Evolutionary conservation across 1,140 invertebrate species (phyloP), one percentile per base, ranked within the genome.

Genomic region (Drosophila kepulauana): DNA sequence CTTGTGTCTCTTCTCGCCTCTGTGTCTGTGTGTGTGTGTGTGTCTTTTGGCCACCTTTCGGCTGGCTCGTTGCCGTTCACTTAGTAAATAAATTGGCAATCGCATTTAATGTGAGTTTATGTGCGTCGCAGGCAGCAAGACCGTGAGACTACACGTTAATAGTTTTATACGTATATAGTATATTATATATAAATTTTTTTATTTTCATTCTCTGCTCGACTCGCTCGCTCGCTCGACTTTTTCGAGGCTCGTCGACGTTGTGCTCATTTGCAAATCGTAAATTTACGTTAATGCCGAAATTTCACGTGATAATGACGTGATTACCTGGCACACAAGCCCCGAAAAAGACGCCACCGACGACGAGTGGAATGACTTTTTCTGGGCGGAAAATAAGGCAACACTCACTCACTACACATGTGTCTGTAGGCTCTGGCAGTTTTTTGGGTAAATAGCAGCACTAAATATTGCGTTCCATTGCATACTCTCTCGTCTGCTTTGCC

Each of bases 231-330:
- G 56, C 51, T 41, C 35, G 20, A 25, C 49, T 61, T 69, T 46
- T 68, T 69, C 54, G 75, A 15, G 62, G 76, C 35, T 38, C 35
- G 35, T 33, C 30, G 30, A 6, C 30, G 30, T 76, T 61, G 81
- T 85, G 85, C 81, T 89, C 85, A 85, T 89, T 85, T 89, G 86
- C 87, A 86, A 89, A 89, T 86, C 86, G 86, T 89, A 89, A 89
- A 89, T 89, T 89, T 75, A 86, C 82, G 78, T 87, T 91, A 91
- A 91, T 91, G 87, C 87, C 78, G 77, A 88, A 91, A 91, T 87
- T 91, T 91, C 87, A 91, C 87, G 87, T 91, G 87, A 91, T 91
- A 91, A 91, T 91, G 88, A 91, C 88, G 87, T 91, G 88, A 91
- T 91, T 91, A 91, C 88, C 82, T 76, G 78, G 66, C 78, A 64